Conservation (phyloP, 2,888 invertebrate species). For the Pristionchus arcanus region DNA sequence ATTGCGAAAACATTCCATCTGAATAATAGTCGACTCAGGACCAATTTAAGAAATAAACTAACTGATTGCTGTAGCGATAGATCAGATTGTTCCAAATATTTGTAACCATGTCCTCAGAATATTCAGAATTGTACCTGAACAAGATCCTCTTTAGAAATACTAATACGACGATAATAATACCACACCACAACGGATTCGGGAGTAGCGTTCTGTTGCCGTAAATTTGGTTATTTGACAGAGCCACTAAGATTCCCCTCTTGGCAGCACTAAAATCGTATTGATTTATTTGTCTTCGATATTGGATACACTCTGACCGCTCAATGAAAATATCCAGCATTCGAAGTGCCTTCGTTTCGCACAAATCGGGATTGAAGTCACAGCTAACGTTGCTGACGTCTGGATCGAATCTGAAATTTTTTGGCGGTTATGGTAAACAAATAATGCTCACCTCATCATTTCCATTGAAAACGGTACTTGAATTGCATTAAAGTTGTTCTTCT, state of each 20-base stretch:
- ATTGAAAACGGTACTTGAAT: not conserved
- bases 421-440: not conserved
- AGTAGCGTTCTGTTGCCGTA: not conserved
- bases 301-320: not conserved
- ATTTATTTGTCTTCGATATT: not conserved
- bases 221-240: not conserved
- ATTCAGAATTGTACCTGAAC: not conserved
- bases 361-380: not conserved
- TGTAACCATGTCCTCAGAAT: not conserved
- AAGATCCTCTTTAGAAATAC: not conserved
- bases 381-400: not conserved
- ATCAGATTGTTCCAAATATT: not conserved
- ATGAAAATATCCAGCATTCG: not conserved
- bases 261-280: not conserved
- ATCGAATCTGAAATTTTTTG: not conserved
- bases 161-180: not conserved
- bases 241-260: not conserved
- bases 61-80: not conserved
- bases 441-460: not conserved
- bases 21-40: too few species aligned
- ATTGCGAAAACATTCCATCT: conserved; percentile 11
- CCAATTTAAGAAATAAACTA: not conserved
- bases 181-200: not conserved
- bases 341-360: not conserved
- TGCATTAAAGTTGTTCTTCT: not conserved